Percentiles rank a stretch among this genome's conserved stretches.
Evolutionary conservation across 2,113 vertebrate species (phyloP).

Genomic region (Archilochus colubris): DNA sequence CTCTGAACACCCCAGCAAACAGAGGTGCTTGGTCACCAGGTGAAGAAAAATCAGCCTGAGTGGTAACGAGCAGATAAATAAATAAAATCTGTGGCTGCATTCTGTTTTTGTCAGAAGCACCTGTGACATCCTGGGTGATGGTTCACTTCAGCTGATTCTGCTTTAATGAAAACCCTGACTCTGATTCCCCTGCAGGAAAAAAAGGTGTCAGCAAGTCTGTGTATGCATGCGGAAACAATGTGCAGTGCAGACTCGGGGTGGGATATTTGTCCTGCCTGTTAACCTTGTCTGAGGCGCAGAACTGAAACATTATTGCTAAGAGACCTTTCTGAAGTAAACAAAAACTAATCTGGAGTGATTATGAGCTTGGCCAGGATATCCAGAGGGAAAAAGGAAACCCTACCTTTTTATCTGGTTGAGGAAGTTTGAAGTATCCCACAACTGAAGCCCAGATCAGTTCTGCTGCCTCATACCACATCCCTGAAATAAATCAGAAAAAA

Average conservation of each 20-base stretch:
- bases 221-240: slow-evolving; percentile 11
- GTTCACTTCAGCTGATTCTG: not conserved
- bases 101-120: not conserved
- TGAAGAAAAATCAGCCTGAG: not conserved
- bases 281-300: not conserved
- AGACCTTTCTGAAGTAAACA: not conserved
- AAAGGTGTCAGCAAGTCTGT: not conserved
- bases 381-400: not conserved
- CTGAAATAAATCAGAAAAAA: slow-evolving; percentile 69
- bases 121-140: not conserved
- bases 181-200: not conserved
- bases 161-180: not conserved
- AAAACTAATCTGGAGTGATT: not conserved
- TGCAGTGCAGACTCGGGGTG: not conserved
- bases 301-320: not conserved
- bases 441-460: slow-evolving; percentile 90
- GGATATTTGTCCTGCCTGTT: not conserved
- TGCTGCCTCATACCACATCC: slow-evolving; percentile 93
- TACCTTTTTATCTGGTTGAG: slow-evolving; percentile 93
- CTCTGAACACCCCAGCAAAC: not conserved
- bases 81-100: not conserved
- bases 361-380: not conserved
- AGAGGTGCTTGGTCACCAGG: not conserved
- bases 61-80: not conserved
- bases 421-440: slow-evolving; percentile 86